Conservation (phyloP, 2,797 vertebrate genomes). For the Oceanodroma leucorhoa region DNA sequence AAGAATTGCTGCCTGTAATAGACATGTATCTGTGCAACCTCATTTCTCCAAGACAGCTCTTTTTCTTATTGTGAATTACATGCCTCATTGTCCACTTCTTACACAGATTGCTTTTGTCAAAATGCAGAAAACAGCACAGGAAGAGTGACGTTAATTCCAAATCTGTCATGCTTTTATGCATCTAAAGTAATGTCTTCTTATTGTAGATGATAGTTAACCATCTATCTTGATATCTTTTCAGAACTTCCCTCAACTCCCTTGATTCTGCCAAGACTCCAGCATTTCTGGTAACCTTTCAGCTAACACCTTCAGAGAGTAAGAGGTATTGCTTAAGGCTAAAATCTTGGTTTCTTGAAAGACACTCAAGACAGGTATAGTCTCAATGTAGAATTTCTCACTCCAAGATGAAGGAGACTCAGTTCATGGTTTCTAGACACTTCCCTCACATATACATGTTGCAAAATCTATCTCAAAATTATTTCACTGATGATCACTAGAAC, state of each 20-base stretch:
- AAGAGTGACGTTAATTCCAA: not conserved
- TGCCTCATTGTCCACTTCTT: not conserved
- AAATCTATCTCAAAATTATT: not conserved
- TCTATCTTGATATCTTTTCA: not conserved
- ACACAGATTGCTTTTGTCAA: not conserved
- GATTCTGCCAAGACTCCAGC: not conserved
- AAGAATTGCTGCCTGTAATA: not conserved
- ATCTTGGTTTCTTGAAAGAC: not conserved
- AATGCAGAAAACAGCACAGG: not conserved
- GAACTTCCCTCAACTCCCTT: not conserved
- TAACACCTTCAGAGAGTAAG: not conserved
- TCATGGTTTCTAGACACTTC: not conserved
- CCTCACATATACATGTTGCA: not conserved
- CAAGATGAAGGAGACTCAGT: not conserved
- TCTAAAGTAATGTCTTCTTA: not conserved
- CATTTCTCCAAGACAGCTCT: not conserved
- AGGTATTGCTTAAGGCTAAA: not conserved
- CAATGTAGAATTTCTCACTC: not conserved
- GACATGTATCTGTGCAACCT: not conserved
- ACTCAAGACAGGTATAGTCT: not conserved
- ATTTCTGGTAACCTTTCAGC: not conserved
- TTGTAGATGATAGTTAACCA: not conserved
- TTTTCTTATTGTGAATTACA: not conserved
- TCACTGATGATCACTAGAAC: not conserved
- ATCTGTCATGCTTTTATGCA: not conserved